phyloP scores from a whole-genome alignment of 2,797 vertebrate species.

The Nannoperca obscura region DNA sequence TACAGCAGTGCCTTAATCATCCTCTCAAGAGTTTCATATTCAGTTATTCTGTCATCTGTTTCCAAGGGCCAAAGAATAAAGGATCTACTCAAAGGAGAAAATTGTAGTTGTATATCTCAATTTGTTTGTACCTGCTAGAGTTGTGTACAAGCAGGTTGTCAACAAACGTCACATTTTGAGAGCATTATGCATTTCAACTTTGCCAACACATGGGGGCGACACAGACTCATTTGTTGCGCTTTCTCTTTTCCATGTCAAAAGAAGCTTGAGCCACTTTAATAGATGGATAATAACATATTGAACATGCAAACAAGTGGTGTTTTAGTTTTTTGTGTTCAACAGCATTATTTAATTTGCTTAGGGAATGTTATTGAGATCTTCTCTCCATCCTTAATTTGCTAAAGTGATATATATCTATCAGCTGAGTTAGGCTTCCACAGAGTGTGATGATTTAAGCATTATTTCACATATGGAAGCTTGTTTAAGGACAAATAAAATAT shows the following conservation, averaged over 20 bases:
- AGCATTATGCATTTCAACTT: conserved; percentile 18
- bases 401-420: not conserved
- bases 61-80: not conserved
- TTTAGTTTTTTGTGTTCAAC: no score
- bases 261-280: not conserved
- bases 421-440: not conserved
- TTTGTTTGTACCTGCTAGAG: conserved; percentile 5
- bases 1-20: not conserved
- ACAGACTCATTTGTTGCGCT: conserved; percentile 24
- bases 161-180: not conserved
- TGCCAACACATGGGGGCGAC: conserved; percentile 61
- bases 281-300: not conserved
- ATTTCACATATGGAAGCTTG: not conserved
- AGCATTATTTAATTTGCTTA: not conserved
- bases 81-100: not conserved
- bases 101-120: not conserved
- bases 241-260: not conserved
- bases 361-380: not conserved
- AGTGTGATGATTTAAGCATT: not conserved
- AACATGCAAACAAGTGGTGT: not conserved
- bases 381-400: not conserved
- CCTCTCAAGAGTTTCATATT: not conserved
- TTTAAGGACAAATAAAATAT: not conserved
- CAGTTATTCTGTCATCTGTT: not conserved
- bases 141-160: not conserved